Evolutionary conservation across 2,888 invertebrate genomes (phyloP).

Genomic region (Agrochola lychnidis): DNA sequence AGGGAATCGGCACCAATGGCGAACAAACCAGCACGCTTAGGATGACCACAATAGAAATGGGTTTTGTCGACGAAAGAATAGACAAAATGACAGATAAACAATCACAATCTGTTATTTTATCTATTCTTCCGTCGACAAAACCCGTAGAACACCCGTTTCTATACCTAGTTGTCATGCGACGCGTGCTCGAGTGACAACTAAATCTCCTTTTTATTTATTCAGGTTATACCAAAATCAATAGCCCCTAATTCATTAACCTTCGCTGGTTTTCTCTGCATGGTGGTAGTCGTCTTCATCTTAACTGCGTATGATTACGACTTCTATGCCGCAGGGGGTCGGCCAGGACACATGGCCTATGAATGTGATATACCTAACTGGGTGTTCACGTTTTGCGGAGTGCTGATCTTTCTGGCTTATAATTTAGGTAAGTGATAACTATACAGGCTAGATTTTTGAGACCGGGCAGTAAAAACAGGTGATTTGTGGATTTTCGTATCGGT

Average conservation of each 20-base stretch:
- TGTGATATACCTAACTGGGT: constrained; percentile 94
- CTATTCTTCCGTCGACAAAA: too few relatives aligned
- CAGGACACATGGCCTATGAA: constrained; percentile 60
- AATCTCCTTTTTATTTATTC: constrained; percentile 50
- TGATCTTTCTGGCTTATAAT: constrained; percentile 98
- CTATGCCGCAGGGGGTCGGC: constrained; percentile 82
- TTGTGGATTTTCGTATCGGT: too few relatives aligned
- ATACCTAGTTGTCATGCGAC: too few relatives aligned
- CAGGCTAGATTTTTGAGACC: too few relatives aligned
- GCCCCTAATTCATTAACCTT: constrained; percentile 99
- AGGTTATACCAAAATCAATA: constrained; percentile 98
- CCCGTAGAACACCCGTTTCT: too few relatives aligned
- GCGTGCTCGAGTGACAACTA: neutral
- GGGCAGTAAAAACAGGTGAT: too few relatives aligned
- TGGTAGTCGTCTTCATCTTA: constrained; percentile 94
- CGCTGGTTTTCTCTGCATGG: constrained; percentile 97
- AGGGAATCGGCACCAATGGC: too few relatives aligned
- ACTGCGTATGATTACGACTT: constrained; percentile 96
- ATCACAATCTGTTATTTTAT: too few relatives aligned
- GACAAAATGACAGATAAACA: too few relatives aligned
- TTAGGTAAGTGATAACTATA: constrained; percentile 92
- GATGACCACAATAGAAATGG: too few relatives aligned
- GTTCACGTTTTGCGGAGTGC: constrained; percentile 95
- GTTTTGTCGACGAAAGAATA: too few relatives aligned
- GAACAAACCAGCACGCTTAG: neutral